Percentiles rank a stretch among this genome's conserved stretches.
phyloP scores from a whole-genome alignment of 2,888 invertebrate species.

The Xestia xanthographa region DNA sequence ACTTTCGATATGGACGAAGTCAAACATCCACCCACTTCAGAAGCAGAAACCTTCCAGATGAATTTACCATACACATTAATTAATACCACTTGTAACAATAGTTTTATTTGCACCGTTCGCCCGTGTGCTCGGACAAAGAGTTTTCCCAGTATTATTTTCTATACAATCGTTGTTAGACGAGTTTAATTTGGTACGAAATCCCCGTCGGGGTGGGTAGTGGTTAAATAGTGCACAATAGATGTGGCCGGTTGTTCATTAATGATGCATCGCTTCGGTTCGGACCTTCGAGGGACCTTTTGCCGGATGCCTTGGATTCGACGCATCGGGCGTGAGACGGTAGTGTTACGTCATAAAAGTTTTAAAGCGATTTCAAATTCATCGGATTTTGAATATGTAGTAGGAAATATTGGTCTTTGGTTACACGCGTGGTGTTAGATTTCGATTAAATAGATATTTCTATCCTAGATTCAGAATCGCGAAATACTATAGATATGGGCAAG shows the following conservation, averaged over 20 bases:
- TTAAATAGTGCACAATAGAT: constrained; percentile 89
- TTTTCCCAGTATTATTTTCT: constrained; percentile 82
- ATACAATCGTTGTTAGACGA: constrained; percentile 79
- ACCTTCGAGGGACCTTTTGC: constrained; percentile 81
- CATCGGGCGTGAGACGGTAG: constrained; percentile 64
- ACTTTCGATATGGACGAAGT: constrained; percentile 62
- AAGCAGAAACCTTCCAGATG: constrained; percentile 74
- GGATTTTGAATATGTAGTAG: constrained; percentile 1
- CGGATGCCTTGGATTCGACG: constrained; percentile 76
- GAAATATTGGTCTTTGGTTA: constrained; percentile 17
- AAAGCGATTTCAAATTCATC: constrained; percentile 49
- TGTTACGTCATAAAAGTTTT: constrained; percentile 51
- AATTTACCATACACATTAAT: constrained; percentile 84
- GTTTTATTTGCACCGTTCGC: constrained; percentile 82
- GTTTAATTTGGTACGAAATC: constrained; percentile 82
- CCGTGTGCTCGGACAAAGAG: constrained; percentile 80
- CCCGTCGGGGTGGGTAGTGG: constrained; percentile 78
- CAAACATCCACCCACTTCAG: constrained; percentile 61
- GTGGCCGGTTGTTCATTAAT: constrained; percentile 84
- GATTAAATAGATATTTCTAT: background rate
- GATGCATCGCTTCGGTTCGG: constrained; percentile 83
- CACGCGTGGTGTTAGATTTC: background rate
- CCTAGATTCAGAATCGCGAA: background rate
- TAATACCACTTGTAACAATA: constrained; percentile 83
- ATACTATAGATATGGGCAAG: background rate